These are phyloP conservation scores for Gila robusta DNA, from an alignment of 2,797 vertebrate genomes.

Conservation along the genomic window DNA sequence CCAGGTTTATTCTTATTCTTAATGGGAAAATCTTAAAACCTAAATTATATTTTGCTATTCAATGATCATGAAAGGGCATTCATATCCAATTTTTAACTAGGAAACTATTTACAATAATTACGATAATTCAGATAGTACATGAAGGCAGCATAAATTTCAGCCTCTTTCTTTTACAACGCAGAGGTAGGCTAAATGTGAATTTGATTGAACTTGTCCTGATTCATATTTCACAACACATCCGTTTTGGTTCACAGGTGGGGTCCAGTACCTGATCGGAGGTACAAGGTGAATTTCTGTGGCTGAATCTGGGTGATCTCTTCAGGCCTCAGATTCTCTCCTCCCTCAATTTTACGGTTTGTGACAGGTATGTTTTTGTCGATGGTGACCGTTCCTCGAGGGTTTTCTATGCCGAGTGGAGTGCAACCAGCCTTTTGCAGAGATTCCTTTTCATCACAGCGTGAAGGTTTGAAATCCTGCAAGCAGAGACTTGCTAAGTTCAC, in stretches of 20 bases:
- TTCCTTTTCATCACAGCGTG: slow-evolving; percentile 90
- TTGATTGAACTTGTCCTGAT: neutral
- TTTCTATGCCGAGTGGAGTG: slow-evolving; percentile 75
- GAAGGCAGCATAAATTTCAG: neutral
- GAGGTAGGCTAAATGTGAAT: too few relatives aligned
- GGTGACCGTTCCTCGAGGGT: slow-evolving; percentile 82
- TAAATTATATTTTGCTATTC: neutral
- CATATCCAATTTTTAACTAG: too few relatives aligned
- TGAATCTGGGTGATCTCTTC: slow-evolving; percentile 95
- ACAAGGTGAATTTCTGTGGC: slow-evolving; percentile 89
- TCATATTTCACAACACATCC: slow-evolving; percentile 19
- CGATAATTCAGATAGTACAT: too few relatives aligned
- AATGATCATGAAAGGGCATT: too few relatives aligned
- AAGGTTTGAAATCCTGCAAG: slow-evolving; percentile 87
- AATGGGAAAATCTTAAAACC: neutral
- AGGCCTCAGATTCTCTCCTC: slow-evolving; percentile 80
- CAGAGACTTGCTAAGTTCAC: slow-evolving; percentile 10
- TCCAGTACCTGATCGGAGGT: slow-evolving; percentile 89
- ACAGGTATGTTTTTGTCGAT: slow-evolving; percentile 82
- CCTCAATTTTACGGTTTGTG: slow-evolving; percentile 86
- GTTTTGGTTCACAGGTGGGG: neutral
- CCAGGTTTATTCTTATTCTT: neutral
- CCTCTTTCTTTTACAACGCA: neutral
- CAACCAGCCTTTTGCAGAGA: slow-evolving; percentile 87
- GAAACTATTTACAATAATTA: too few relatives aligned